Evolutionary conservation across 2,797 vertebrate species (phyloP), one percentile per base, ranked within the genome.

Genomic region (Enteromius trimaculatus): DNA sequence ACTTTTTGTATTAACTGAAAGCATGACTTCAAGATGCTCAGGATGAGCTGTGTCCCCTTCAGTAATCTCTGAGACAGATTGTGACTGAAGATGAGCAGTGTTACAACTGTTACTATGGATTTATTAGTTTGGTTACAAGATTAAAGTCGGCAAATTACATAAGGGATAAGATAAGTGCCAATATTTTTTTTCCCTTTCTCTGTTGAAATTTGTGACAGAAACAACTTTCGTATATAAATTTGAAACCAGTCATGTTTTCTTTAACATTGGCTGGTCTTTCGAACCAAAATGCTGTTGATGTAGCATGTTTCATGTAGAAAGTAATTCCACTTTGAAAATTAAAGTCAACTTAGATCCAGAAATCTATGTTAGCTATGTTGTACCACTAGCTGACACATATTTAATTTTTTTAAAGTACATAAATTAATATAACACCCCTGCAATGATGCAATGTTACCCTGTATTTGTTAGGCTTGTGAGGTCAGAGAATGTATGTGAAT

Each of bases 61-160:
- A 34, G 42, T 74, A 49, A 62, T 72, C 69, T 70, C 64, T 23
- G 77, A 65, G 44, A 80, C 79, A 58, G 66, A 78, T 51, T 77
- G 42, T 65, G 76, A 65, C 31, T 31, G 26, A 66, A 78, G 77
- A 69, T 80, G n/a, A 80, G 64, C 37, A 17, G 26, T 39, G 19
- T 39, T 71, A 62, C 29, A 80, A 64, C 39, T 78, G 49, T 65
- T 17, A 16, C 23, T 42, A 14, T 3, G 17, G 66, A 80, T 71
- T 71, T 75, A 71, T 71, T 71, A n/a, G 39, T 71, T 60, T 60
- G 53, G 10, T 80, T 55, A 16, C 17, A 72, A 42, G 80, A 81
- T 81, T 81, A 49, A 34, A 62, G 9, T 64, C 39, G 1, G 16
- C 23, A 44, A 53, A 69, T 62, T 26, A n/a, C 39, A 37, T 37